These are phyloP conservation scores for Ichneumoninae sp. DNA, from an alignment of 2,888 invertebrate species.

Conservation along the genomic window DNA sequence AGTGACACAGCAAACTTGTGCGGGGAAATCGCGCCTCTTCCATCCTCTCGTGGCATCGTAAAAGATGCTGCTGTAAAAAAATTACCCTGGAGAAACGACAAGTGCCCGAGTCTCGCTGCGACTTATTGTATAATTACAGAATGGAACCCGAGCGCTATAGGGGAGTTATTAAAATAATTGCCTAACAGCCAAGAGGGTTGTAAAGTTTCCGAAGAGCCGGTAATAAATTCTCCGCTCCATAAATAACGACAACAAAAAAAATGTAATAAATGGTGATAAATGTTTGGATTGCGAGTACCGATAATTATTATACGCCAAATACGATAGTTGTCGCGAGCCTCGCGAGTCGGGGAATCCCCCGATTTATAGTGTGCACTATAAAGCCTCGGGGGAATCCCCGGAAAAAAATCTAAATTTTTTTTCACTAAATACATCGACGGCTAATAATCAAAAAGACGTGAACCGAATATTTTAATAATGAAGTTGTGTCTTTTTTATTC, in stretches of 20 bases:
- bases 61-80: neutral
- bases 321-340: neutral
- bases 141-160: neutral
- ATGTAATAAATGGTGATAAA: neutral
- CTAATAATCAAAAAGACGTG: neutral
- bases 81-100: neutral
- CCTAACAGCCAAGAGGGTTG: neutral
- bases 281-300: neutral
- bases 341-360: neutral
- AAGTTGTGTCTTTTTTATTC: neutral
- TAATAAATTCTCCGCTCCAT: conserved; percentile 8
- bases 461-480: neutral
- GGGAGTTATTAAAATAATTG: conserved; percentile 38
- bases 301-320: neutral
- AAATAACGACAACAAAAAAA: neutral
- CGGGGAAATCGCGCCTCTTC: conserved; percentile 24
- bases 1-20: conserved; percentile 47
- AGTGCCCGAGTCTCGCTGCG: neutral
- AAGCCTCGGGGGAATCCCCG: neutral
- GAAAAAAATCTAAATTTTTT: neutral
- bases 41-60: neutral
- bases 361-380: conserved; percentile 4
- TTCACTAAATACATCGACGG: neutral
- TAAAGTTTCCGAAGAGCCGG: neutral
- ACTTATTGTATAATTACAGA: conserved; percentile 41